A percentile compares a stretch with the other conserved stretches of the same genome.
Conservation (phyloP, 2,888 invertebrate species). For the Dasypogon diadema region DNA sequence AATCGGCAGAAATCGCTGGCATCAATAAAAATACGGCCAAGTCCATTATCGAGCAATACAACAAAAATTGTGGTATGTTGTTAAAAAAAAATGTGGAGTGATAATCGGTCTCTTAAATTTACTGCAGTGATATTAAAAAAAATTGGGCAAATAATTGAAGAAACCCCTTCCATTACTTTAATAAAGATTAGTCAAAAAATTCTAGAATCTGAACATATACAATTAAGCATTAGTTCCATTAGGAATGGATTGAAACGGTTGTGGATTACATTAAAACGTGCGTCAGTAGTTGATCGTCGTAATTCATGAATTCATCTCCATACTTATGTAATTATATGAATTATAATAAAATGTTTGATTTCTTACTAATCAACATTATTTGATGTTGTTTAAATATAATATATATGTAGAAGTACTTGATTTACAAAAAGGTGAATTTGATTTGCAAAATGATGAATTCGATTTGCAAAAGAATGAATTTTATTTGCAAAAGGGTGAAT, state of each 20-base stretch:
- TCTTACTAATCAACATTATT: too few relatives aligned
- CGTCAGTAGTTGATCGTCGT: slow-evolving; percentile 7
- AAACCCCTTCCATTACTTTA: slow-evolving; percentile 25
- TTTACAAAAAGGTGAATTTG: too few relatives aligned
- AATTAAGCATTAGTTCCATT: slow-evolving; percentile 36
- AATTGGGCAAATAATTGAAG: slow-evolving; percentile 50
- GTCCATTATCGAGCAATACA: slow-evolving; percentile 31
- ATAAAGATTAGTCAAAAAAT: slow-evolving; percentile 12
- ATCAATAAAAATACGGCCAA: slow-evolving; percentile 42
- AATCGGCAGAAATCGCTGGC: slow-evolving; percentile 42
- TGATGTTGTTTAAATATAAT: too few relatives aligned
- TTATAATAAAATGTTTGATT: too few relatives aligned
- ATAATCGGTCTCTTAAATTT: slow-evolving; percentile 33
- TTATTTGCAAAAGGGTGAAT: too few relatives aligned
- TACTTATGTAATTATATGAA: too few relatives aligned
- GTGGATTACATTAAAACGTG: slow-evolving; percentile 20
- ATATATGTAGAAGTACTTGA: too few relatives aligned
- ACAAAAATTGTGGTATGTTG: slow-evolving; percentile 31
- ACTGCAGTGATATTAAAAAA: slow-evolving; percentile 36
- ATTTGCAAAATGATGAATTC: too few relatives aligned
- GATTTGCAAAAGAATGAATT: too few relatives aligned
- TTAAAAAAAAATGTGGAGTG: slow-evolving; percentile 18
- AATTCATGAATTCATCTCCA: too few relatives aligned
- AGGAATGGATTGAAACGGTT: slow-evolving; percentile 27
- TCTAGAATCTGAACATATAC: slow-evolving; percentile 18